Evolutionary conservation across 2,113 vertebrate species (phyloP).

Genomic region (Pardalotus punctatus): DNA sequence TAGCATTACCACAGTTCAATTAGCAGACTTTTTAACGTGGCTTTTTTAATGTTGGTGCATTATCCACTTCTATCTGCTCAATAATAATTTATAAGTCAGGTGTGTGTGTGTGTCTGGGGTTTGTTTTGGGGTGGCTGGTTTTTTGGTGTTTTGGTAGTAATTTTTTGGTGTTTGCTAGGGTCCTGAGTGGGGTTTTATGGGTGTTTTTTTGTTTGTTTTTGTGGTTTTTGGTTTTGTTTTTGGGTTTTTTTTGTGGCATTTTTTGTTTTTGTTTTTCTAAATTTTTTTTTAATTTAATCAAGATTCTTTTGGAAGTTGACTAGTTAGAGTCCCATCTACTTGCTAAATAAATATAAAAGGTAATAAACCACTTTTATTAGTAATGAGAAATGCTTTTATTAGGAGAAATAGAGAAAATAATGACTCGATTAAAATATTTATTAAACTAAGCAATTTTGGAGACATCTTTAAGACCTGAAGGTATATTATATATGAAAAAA

Average conservation of each 20-base stretch:
- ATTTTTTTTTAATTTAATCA: neutral
- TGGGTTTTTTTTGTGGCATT: no score
- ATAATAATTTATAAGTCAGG: neutral
- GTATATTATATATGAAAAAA: neutral
- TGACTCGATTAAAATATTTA: neutral
- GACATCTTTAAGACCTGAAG: neutral
- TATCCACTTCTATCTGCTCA: neutral
- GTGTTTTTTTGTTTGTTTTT: neutral
- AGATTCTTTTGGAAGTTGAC: neutral
- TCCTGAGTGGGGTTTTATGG: neutral
- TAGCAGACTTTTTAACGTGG: neutral
- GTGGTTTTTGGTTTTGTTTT: neutral
- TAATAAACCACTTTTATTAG: constrained; percentile 20
- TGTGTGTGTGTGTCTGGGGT: neutral
- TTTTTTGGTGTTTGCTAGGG: neutral
- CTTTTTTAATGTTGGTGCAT: neutral
- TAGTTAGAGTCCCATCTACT: neutral
- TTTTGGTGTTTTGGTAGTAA: neutral
- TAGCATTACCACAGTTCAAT: neutral
- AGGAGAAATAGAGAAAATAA: neutral
- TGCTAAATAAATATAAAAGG: neutral
- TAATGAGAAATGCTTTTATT: neutral
- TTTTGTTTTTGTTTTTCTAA: neutral
- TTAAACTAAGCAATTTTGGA: constrained; percentile 10
- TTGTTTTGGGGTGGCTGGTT: neutral